Base-by-base conservation (phyloP, 2,113 vertebrate genomes). In the Rhinoptilus africanus region DNA sequence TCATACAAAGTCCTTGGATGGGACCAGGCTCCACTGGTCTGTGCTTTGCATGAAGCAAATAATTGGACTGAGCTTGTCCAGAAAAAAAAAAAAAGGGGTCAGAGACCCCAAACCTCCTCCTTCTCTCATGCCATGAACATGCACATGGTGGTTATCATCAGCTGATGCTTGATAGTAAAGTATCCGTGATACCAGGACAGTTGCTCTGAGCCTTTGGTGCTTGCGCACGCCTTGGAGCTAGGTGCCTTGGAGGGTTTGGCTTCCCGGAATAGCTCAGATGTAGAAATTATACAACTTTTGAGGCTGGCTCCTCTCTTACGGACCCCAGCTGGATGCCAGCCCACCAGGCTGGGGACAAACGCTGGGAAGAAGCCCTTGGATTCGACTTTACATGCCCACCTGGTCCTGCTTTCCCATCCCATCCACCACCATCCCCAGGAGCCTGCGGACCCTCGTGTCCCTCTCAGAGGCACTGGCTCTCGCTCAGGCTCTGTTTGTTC, bases 231-330 rank as follows among this genome's bases (percentile, higher is more conserved):
- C 51, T 66, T 1, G 3, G 53, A 48, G 26, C 20, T 34, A 10
- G 30, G 17, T 54, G n/a, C n/a, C n/a, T n/a, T n/a, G n/a, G n/a
- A n/a, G n/a, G n/a, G n/a, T n/a, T n/a, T n/a, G n/a, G n/a, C n/a
- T n/a, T n/a, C n/a, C n/a, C n/a, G n/a, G 8, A 67, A 19, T 6
- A 63, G 15, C 14, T 72, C 21, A 11, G 5, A 2, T 0, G 4
- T 5, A 20, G 57, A 27, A 80, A n/a, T 69, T 0, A 13, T 0
- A 6, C 30, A 73, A 27, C 24, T 50, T 68, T 54, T n/a, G 51
- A 28, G 68, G 64, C 37, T 71, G 59, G 41, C 19, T 60, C 64
- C 45, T 63, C 26, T 51, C 34, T 6, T 10, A 14, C 1, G 14
- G 59, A 66, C 9, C 63, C 30, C 67, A 39, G 0, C 5, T 23